A percentile compares a stretch with the other conserved stretches of the same genome.
Evolutionary conservation across 1,140 invertebrate species (phyloP).

Genomic region (Habropoda laboriosa): DNA sequence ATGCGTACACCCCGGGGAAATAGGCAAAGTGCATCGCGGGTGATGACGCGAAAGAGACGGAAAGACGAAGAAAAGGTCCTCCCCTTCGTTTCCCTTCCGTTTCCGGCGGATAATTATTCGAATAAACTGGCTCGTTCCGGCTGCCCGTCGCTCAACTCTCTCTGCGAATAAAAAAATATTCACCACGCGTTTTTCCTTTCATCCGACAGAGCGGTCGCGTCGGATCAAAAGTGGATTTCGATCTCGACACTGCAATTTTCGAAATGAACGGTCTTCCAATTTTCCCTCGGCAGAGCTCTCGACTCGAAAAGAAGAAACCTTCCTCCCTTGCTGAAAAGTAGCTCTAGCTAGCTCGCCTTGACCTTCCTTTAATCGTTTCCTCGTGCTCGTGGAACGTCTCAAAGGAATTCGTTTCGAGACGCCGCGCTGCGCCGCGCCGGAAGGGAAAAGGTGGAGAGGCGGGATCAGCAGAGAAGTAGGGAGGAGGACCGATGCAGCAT

Average conservation of each 20-base stretch:
- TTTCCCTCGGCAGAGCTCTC: not conserved
- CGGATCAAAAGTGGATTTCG: not conserved
- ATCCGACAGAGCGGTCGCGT: not conserved
- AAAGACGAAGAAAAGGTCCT: conserved; percentile 7
- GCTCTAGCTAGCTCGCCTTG: not conserved
- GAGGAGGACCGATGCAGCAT: not conserved
- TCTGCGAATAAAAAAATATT: not conserved
- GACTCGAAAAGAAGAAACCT: not conserved
- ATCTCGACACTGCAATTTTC: not conserved
- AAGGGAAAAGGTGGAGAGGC: no score
- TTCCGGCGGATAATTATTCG: conserved; percentile 42
- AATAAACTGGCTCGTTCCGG: conserved; percentile 39
- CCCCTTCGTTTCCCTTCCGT: not conserved
- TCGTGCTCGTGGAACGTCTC: not conserved
- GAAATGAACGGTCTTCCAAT: not conserved
- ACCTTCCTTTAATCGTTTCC: conserved; percentile 22
- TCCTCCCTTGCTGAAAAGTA: not conserved
- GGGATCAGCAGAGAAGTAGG: not conserved
- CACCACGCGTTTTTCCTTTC: not conserved
- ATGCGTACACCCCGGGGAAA: conserved; percentile 54
- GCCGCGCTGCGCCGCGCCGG: not conserved
- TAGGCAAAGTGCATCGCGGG: conserved; percentile 57
- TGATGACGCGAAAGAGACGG: conserved; percentile 34
- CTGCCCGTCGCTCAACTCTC: not conserved
- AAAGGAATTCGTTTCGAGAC: conserved; percentile 14